Evolutionary conservation across 1,140 invertebrate genomes (phyloP).

Genomic region (Drosophila saltans): DNA sequence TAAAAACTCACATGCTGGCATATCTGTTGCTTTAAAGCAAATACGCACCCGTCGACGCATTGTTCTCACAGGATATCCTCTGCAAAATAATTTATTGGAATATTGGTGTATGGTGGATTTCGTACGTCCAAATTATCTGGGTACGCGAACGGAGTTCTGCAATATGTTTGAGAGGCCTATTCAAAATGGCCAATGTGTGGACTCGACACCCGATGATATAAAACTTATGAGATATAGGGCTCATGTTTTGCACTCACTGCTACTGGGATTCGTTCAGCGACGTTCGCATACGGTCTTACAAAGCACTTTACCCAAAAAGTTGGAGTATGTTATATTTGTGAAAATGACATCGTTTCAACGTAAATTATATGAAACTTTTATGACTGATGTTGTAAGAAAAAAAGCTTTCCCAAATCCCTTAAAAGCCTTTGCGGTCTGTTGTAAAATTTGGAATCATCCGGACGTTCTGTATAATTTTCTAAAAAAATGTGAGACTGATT

Average conservation of each 20-base stretch:
- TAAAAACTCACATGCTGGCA: constrained; percentile 97
- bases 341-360: constrained; percentile 94
- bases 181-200: constrained; percentile 96
- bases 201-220: constrained; percentile 95
- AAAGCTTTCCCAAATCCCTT: constrained; percentile 96
- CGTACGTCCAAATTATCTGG: constrained; percentile 95
- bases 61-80: constrained; percentile 96
- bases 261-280: constrained; percentile 96
- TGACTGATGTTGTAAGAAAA: constrained; percentile 94
- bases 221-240: constrained; percentile 94
- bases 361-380: constrained; percentile 94
- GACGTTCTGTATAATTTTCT: constrained; percentile 97
- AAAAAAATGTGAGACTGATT: constrained; percentile 93
- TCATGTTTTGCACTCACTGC: constrained; percentile 93
- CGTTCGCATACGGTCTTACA: constrained; percentile 95
- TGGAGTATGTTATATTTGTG: constrained; percentile 95
- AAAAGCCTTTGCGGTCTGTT: constrained; percentile 99
- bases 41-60: constrained; percentile 95
- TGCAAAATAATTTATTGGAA: constrained; percentile 98
- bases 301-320: constrained; percentile 93
- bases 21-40: constrained; percentile 95
- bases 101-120: constrained; percentile 99
- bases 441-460: constrained; percentile 99
- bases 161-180: constrained; percentile 98
- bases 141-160: constrained; percentile 96